These are phyloP conservation scores for Agrotis puta DNA, from an alignment of 2,888 invertebrate genomes.

Conservation along the genomic window DNA sequence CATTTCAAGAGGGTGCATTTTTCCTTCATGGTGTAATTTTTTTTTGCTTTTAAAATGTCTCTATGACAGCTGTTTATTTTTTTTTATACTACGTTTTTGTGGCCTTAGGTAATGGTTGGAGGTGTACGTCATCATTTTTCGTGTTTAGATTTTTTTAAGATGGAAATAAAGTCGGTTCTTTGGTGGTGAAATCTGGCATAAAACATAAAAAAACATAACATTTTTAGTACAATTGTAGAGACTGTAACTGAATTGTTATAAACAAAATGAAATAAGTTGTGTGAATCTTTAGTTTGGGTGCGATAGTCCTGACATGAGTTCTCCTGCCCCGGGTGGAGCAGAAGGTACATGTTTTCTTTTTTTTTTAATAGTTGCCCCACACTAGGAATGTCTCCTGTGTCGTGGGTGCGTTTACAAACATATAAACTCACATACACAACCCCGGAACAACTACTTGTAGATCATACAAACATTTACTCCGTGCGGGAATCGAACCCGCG, in stretches of 20 bases:
- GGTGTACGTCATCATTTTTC: conserved; percentile 36
- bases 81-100: conserved; percentile 50
- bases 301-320: no score
- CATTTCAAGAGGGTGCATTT: conserved; percentile 63
- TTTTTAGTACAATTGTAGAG: neutral
- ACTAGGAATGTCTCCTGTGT: no score
- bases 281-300: no score
- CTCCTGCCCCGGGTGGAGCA: no score
- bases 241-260: neutral
- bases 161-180: conserved; percentile 28
- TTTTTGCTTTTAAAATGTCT: conserved; percentile 47
- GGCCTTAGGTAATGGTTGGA: conserved; percentile 39
- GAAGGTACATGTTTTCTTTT: no score
- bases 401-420: no score
- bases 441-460: no score
- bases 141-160: conserved; percentile 33
- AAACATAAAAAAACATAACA: neutral
- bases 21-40: conserved; percentile 33
- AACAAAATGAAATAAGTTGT: no score
- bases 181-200: conserved; percentile 13
- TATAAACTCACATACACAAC: no score
- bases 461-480: no score
- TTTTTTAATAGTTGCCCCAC: no score
- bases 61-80: conserved; percentile 44
- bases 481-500: no score